Percentiles rank a stretch among this genome's conserved stretches.
These are phyloP conservation scores for Eilema griseolum DNA, from an alignment of 2,888 invertebrate species.

Conservation along the genomic window DNA sequence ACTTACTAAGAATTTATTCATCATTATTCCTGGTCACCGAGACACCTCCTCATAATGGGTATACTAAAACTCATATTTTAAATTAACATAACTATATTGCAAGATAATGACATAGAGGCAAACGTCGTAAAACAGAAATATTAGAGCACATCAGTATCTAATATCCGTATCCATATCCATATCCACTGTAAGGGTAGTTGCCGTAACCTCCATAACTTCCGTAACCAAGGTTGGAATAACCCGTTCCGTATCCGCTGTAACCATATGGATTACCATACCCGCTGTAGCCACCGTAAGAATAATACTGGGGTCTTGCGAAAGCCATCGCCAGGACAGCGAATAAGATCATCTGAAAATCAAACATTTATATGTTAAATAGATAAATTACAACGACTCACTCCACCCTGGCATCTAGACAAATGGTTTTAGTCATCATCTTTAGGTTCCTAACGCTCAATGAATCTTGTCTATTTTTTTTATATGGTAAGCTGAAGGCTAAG, in stretches of 20 bases:
- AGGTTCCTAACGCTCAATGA: too few relatives aligned
- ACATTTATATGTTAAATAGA: neutral
- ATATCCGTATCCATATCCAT: conserved; percentile 76
- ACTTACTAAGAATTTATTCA: too few relatives aligned
- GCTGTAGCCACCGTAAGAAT: conserved; percentile 70
- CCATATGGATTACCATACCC: conserved; percentile 63
- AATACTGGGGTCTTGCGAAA: conserved; percentile 80
- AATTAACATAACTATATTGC: conserved; percentile 42
- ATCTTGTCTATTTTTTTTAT: too few relatives aligned
- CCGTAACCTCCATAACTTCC: conserved; percentile 69
- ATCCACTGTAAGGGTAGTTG: conserved; percentile 70
- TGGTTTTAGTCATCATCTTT: too few relatives aligned
- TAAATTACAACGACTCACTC: neutral
- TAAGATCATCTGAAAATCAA: conserved; percentile 75
- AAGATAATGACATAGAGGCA: conserved; percentile 36
- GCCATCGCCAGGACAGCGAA: conserved; percentile 80
- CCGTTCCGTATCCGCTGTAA: conserved; percentile 71
- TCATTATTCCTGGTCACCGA: too few relatives aligned
- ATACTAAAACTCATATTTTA: conserved; percentile 5
- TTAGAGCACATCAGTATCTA: conserved; percentile 54
- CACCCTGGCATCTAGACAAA: neutral
- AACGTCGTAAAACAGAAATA: conserved; percentile 22
- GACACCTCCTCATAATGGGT: too few relatives aligned
- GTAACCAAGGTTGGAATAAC: conserved; percentile 74
- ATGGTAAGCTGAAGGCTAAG: too few relatives aligned